Base-by-base conservation (phyloP, 1,140 invertebrate genomes). In the Brachionus calyciflorus region DNA sequence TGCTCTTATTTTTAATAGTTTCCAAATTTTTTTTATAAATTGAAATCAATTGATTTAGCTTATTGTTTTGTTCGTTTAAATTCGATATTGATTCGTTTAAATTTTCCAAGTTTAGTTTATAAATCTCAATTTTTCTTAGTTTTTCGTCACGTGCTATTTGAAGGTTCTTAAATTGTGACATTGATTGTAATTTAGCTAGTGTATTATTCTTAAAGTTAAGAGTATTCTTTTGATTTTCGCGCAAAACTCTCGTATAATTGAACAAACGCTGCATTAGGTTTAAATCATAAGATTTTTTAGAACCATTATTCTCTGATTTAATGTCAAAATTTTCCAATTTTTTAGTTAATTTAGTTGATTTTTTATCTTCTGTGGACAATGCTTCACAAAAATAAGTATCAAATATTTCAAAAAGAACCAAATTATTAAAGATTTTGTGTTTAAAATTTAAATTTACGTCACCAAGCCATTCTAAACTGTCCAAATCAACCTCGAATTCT, bases 271-370 rank as follows among this genome's bases (percentile, higher is more conserved):
- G 19, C 46, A 73, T 14, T 30, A 73, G 24, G 14, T 51, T 73
- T 24, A 73, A 37, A 73, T 55, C 37, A n/a, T 73, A 73, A 5
- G 69, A 73, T 10, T 73, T 73, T 55, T 73, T 73, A 26, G 9
- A 6, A n/a, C 46, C 30, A 33, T 33, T 60, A 17, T 26, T 19
- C n/a, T 37, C 37, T 6, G 19, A 2, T 33, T 60, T 60, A 60
- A 4, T 12, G n/a, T n/a, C n/a, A 2, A 26, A 24, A 40, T 65
- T 41, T 44, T 65, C 17, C 21, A 24, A 24, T 24, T 65, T 44
- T 24, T 30, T 12, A 44, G 37, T 10, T 21, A 41, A 21, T 17
- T 21, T 19, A 37, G 41, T 41, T 19, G 21, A 5, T 26, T 30
- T 65, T 26, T 46, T 46, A 14, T 46, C 9, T 4, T 46, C n/a